Percentiles rank a stretch among this genome's conserved stretches.
These are phyloP conservation scores for Pinna nobilis DNA, from an alignment of 1,140 invertebrate species.

Conservation along the genomic window DNA sequence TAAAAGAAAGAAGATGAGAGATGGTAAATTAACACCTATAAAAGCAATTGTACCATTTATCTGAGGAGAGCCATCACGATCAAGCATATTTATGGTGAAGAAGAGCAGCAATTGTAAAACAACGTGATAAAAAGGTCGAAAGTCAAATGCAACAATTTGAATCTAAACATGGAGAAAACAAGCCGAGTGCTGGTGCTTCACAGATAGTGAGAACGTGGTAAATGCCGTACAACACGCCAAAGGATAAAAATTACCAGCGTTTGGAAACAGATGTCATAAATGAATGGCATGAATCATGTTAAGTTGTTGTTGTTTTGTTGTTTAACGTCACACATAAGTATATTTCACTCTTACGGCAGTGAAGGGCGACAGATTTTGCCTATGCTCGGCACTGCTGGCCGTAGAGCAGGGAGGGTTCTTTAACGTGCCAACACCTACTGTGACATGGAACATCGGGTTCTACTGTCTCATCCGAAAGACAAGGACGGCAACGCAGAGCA, in stretches of 20 bases:
- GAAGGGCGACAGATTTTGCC: too few relatives aligned
- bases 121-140: neutral
- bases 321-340: too few relatives aligned
- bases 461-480: too few relatives aligned
- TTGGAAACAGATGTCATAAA: neutral
- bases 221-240: neutral
- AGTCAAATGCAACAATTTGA: neutral
- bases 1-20: neutral
- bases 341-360: too few relatives aligned
- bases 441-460: too few relatives aligned
- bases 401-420: too few relatives aligned
- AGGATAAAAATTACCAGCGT: slow-evolving; percentile 8
- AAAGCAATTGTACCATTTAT: neutral
- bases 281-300: neutral
- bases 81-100: neutral
- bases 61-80: neutral
- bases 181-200: neutral
- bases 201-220: neutral
- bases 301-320: too few relatives aligned
- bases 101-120: neutral
- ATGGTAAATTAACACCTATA: neutral
- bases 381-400: too few relatives aligned
- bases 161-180: neutral
- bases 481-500: too few relatives aligned
- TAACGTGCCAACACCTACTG: too few relatives aligned